These are phyloP conservation scores for Drosophila atripex DNA, from an alignment of 2,888 invertebrate genomes.

Conservation along the genomic window DNA sequence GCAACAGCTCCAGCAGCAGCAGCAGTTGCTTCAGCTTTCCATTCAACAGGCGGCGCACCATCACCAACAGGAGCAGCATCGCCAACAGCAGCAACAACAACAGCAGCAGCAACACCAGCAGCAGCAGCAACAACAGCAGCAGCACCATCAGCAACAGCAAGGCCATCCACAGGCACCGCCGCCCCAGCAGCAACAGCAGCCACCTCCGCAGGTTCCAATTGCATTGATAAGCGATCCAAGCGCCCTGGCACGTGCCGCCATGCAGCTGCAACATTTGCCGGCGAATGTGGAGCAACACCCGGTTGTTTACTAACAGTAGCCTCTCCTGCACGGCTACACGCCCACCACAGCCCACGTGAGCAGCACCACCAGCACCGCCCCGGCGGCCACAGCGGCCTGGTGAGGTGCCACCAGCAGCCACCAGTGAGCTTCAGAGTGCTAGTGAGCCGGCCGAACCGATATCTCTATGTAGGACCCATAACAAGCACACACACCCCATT, in stretches of 20 bases:
- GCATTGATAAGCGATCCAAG: slow-evolving; percentile 83
- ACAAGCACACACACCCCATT: slow-evolving; percentile 46
- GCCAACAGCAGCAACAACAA: slow-evolving; percentile 74
- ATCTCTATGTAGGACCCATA: slow-evolving; percentile 33
- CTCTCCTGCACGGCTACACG: slow-evolving; percentile 68
- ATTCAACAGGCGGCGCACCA: slow-evolving; percentile 78
- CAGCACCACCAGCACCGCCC: slow-evolving; percentile 48
- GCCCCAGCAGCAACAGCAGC: slow-evolving; percentile 79
- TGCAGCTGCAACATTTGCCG: slow-evolving; percentile 83
- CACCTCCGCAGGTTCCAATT: slow-evolving; percentile 82
- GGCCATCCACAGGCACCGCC: slow-evolving; percentile 69
- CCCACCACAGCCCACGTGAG: slow-evolving; percentile 53
- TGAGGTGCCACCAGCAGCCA: slow-evolving; percentile 17
- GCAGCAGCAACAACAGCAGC: slow-evolving; percentile 76
- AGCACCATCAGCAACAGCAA: slow-evolving; percentile 68
- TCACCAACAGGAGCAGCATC: slow-evolving; percentile 78
- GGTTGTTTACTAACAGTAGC: slow-evolving; percentile 83
- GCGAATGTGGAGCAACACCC: slow-evolving; percentile 83
- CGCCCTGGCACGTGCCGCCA: slow-evolving; percentile 82
- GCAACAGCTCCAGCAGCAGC: slow-evolving; percentile 70
- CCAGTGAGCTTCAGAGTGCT: slow-evolving; percentile 27
- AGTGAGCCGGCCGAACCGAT: slow-evolving; percentile 43
- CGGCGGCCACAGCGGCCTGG: slow-evolving; percentile 37
- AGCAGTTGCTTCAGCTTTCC: slow-evolving; percentile 72
- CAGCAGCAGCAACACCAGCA: slow-evolving; percentile 77